Percentiles rank a stretch among this genome's conserved stretches.
These are phyloP conservation scores for Cryptoblepharus egeriae DNA, from an alignment of 2,797 vertebrate species.

Conservation along the genomic window DNA sequence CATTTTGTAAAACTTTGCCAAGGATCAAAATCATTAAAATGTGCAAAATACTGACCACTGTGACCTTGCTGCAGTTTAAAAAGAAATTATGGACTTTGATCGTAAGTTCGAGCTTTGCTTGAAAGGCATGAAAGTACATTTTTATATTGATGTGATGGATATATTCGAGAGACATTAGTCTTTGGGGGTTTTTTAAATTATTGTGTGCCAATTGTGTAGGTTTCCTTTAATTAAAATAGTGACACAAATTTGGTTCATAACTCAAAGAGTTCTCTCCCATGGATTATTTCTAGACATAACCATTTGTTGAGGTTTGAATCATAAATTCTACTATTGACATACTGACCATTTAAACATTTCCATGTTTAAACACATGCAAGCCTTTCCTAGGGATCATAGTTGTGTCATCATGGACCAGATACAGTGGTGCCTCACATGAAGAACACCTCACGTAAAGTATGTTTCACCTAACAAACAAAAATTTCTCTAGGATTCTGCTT, in stretches of 20 bases:
- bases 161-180: not conserved
- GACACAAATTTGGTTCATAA: not conserved
- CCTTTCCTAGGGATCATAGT: not conserved
- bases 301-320: not conserved
- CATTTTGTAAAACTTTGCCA: not conserved
- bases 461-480: too few relatives aligned
- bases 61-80: not conserved
- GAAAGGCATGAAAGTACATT: not conserved
- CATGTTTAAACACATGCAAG: not conserved
- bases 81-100: not conserved
- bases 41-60: not conserved
- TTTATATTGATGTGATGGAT: not conserved
- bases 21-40: not conserved
- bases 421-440: too few relatives aligned
- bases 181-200: not conserved
- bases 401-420: too few relatives aligned
- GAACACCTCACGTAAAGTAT: too few relatives aligned
- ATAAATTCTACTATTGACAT: not conserved
- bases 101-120: not conserved
- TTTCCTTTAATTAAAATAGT: not conserved
- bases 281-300: not conserved
- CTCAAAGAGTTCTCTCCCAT: not conserved
- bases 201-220: not conserved
- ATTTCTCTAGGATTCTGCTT: too few relatives aligned
- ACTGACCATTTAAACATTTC: too few relatives aligned